Conservation (phyloP, 2,113 vertebrate genomes). For the Thunnus thynnus region DNA sequence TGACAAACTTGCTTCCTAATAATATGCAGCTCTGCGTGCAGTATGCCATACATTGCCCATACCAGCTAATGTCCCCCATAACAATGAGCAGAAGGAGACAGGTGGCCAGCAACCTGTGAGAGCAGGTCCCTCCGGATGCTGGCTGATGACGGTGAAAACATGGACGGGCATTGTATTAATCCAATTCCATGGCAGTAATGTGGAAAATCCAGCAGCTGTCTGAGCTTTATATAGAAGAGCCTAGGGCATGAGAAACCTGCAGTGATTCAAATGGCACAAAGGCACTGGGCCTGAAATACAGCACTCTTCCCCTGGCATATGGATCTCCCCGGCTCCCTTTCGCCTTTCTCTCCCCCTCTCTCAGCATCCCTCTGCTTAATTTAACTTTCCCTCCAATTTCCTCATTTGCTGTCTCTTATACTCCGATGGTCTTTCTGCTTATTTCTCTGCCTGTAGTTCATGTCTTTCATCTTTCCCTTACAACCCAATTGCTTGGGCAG, state of each 20-base stretch:
- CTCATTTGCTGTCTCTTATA: constrained; percentile 63
- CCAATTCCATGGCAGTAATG: constrained; percentile 72
- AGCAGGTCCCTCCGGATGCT: constrained; percentile 62
- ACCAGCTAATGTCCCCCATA: constrained; percentile 35
- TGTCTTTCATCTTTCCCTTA: constrained; percentile 72
- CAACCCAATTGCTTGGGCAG: constrained; percentile 55
- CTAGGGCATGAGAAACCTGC: constrained; percentile 71
- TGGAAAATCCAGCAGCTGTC: constrained; percentile 80
- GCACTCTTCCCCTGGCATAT: constrained; percentile 53
- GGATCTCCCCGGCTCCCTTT: constrained; percentile 53
- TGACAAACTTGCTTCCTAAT: constrained; percentile 24
- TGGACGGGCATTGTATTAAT: constrained; percentile 70
- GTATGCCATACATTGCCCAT: constrained; percentile 2
- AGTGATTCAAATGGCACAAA: constrained; percentile 75
- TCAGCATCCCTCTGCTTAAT: constrained; percentile 61
- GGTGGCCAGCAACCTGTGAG: constrained; percentile 66
- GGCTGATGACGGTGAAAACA: constrained; percentile 62
- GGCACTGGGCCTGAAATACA: constrained; percentile 66
- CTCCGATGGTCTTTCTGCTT: constrained; percentile 57
- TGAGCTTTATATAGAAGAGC: constrained; percentile 74
- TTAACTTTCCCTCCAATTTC: constrained; percentile 63
- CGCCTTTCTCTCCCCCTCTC: constrained; percentile 50
- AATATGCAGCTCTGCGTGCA: constrained; percentile 28
- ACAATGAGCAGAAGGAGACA: constrained; percentile 63
- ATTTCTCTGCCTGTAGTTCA: constrained; percentile 53